These are phyloP conservation scores for Zaprionus camerounensis DNA, from an alignment of 1,140 invertebrate genomes.

Conservation along the genomic window DNA sequence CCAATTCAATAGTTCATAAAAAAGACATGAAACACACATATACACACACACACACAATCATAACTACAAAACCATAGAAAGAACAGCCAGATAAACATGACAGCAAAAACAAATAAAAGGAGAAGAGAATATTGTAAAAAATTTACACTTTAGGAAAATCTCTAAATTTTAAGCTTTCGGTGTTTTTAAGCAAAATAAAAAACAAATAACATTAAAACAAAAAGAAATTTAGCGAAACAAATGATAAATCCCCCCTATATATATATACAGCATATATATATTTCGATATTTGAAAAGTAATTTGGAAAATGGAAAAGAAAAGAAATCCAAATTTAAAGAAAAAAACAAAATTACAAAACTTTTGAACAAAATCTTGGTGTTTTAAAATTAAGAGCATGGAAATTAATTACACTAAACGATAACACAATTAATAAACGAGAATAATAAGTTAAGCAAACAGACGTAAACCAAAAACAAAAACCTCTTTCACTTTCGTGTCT, in stretches of 20 bases:
- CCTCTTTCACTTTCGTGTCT: constrained; percentile 85
- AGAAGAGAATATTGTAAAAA: constrained; percentile 73
- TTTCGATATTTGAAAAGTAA: constrained; percentile 80
- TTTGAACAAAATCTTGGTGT: constrained; percentile 81
- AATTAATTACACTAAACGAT: constrained; percentile 69
- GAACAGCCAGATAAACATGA: constrained; percentile 32
- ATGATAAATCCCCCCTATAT: constrained; percentile 45
- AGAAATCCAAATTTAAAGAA: constrained; percentile 40
- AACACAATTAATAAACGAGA: constrained; percentile 64
- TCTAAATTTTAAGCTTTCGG: constrained; percentile 85
- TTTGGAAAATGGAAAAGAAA: constrained; percentile 52
- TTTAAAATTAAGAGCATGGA: constrained; percentile 77
- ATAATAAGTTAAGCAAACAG: constrained; percentile 75
- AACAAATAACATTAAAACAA: constrained; percentile 51
- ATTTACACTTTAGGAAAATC: constrained; percentile 81
- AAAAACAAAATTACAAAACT: constrained; percentile 46
- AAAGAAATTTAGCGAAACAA: constrained; percentile 45
- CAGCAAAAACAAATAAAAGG: constrained; percentile 27
- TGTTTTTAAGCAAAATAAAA: constrained; percentile 78
- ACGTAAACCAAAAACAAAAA: constrained; percentile 79
- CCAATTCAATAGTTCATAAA: constrained; percentile 4
- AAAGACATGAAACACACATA: constrained; percentile 10
- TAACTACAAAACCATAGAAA: constrained; percentile 22
- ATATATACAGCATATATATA: constrained; percentile 67
- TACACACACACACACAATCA: constrained; percentile 16